Base-by-base conservation (phyloP, 1,140 invertebrate genomes). In the Papilio machaon region DNA sequence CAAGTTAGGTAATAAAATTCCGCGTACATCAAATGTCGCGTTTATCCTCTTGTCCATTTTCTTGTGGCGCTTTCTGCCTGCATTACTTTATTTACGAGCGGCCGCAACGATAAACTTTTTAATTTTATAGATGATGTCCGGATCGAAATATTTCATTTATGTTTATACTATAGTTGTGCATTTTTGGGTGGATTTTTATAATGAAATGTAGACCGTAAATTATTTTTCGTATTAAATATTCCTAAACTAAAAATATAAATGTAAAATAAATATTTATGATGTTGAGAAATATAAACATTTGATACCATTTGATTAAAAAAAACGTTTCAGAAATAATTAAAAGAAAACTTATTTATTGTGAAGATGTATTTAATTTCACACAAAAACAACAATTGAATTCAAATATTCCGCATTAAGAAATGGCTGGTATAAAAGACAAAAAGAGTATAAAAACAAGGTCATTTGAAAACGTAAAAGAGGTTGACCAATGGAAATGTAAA, bases 21-120 rank as follows among this genome's bases (percentile, higher is more conserved):
- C 30, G 13, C 4, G 13, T 35, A 70, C 64, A 70, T 70, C 38
- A 76, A 23, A 49, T 47, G 46, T 76, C 43, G 5, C 43, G 7
- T 74, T 74, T 74, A 46, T n/a, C 73, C 15, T 76, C 19, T 30
- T 47, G 23, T 76, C 74, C 23, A 76, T 76, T 54, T 76, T 76
- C 43, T 75, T 49, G 9, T 47, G 64, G 64, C 11, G 23, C 46
- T 17, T 17, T 58, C 54, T 58, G 54, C 74, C 19, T 6, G 47
- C 47, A 52, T 76, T 82, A 89, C 83, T 86, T 83, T 84, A 84
- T 75, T 92, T 92, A 91, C 90, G 90, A 91, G 83, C 85, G 84
- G 52, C 82, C 83, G 85, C 87, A 88, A 85, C 89, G 90, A 91
- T 92, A 91, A 91, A 88, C 89, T 90, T 91, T 89, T 91, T 91